Evolutionary conservation across 2,797 vertebrate genomes (phyloP).

Genomic region (Ctenosaura bakeri): DNA sequence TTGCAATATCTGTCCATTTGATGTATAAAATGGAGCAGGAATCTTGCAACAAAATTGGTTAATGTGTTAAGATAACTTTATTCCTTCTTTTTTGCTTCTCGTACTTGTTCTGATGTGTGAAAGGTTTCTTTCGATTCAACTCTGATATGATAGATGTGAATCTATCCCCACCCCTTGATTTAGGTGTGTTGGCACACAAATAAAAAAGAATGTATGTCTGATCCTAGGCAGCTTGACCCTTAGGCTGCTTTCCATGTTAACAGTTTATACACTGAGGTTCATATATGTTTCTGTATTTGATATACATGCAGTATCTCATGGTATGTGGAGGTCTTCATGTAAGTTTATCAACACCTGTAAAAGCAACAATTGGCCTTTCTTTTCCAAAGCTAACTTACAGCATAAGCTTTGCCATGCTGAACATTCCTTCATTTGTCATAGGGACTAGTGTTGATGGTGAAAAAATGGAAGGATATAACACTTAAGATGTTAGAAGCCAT

Average conservation of each 20-base stretch:
- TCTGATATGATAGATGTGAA: not conserved
- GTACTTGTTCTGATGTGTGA: not conserved
- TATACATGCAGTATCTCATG: not conserved
- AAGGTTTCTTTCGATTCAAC: not conserved
- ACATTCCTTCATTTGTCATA: not conserved
- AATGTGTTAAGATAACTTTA: not conserved
- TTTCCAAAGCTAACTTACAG: not conserved
- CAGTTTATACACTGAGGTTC: not conserved
- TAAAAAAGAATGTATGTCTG: not conserved
- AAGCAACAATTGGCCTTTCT: slow-evolving; percentile 1
- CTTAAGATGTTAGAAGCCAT: not conserved
- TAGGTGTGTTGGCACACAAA: not conserved
- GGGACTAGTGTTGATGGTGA: not conserved
- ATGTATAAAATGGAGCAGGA: not conserved
- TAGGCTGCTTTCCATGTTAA: not conserved
- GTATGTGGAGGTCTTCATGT: not conserved
- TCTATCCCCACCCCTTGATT: not conserved
- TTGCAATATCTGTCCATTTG: not conserved
- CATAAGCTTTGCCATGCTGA: not conserved
- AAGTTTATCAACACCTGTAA: not conserved
- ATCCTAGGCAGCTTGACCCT: not conserved
- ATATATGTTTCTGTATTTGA: not conserved
- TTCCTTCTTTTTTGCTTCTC: not conserved
- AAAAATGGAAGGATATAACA: not conserved
- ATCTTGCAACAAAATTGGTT: not conserved